phyloP scores from a whole-genome alignment of 2,113 vertebrate species.

The Motacilla tschutschensis region DNA sequence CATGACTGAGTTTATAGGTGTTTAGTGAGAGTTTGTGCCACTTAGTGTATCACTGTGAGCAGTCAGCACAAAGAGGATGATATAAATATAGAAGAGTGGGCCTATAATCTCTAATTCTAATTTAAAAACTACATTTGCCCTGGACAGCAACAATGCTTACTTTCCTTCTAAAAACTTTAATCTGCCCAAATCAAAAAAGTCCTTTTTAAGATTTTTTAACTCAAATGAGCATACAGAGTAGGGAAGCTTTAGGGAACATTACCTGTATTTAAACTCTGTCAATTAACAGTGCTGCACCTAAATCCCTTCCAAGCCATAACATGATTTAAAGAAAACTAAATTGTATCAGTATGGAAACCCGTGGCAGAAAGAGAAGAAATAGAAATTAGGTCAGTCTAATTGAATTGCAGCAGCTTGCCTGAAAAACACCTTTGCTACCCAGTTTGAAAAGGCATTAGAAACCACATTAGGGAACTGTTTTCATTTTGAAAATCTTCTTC shows the following conservation, averaged over 20 bases:
- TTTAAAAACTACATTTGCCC: not conserved
- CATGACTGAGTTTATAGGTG: not conserved
- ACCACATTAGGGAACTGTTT: not conserved
- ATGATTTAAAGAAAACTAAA: not conserved
- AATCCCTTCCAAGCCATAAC: not conserved
- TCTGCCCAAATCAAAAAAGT: not conserved
- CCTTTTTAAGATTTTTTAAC: not conserved
- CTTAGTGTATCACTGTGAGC: not conserved
- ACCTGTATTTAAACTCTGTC: not conserved
- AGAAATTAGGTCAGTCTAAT: not conserved
- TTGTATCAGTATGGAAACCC: not conserved
- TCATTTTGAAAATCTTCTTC: not conserved
- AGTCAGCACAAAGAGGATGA: slow-evolving; percentile 1
- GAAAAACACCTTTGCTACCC: not conserved
- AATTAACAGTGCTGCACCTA: not conserved
- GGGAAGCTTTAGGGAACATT: not conserved
- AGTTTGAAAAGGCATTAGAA: not conserved
- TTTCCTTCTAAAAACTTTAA: not conserved
- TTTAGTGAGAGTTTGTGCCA: not conserved
- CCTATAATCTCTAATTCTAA: not conserved
- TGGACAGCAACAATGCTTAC: not conserved
- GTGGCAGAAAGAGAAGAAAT: not conserved
- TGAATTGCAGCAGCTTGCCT: not conserved
- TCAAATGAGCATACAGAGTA: not conserved
- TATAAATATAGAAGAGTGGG: not conserved